Base-by-base conservation (phyloP, 2,113 vertebrate species). In the Misgurnus mizolepis region DNA sequence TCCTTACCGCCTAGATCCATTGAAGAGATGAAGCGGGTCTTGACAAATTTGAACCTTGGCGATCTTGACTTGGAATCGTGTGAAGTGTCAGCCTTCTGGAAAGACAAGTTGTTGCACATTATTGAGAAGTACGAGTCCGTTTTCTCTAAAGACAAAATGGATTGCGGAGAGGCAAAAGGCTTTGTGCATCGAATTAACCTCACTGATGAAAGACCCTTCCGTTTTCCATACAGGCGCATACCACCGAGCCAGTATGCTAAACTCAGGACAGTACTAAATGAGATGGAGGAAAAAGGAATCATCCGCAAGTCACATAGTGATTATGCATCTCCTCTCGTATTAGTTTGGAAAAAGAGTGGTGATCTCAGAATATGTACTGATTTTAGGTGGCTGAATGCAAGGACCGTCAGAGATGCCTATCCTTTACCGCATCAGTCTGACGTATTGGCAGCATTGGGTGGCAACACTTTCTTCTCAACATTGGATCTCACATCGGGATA, bases 31-130 rank as follows among this genome's bases (percentile, higher is more conserved):
- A 41, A 47, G 18, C 14, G 5, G 6, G 67, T 67, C 8, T 41
- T 67, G 50, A 40, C 27, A 5, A 12, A 53, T 4, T 40, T 67
- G 79, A 14, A 53, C 55, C n/a, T 83, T 3, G 4, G 6, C 0
- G 78, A 84, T n/a, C 18, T 84, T 1, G 47, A 80, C 34, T 56
- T 78, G 10, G 41, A 77, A 9, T 68, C 66, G 1, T 80, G 78
- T 76, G 72, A 83, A 17, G 71, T 83, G 11, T 83, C 72, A 56
- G 34, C 41, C 4, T 15, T 67, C 0, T 83, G 81, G 61, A 83
- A 58, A 50, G 68, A 81, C 75, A 72, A 69, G 55, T 58, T 77
- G 43, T 41, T 81, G 15, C 50, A 66, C 4, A 22, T 65, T 22
- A 70, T 82, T 53, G 56, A 70, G 14, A 79, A 69, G 15, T 62